Evolutionary conservation across 2,113 vertebrate genomes (phyloP).

Genomic region (Sinocyclocheilus rhinocerous): DNA sequence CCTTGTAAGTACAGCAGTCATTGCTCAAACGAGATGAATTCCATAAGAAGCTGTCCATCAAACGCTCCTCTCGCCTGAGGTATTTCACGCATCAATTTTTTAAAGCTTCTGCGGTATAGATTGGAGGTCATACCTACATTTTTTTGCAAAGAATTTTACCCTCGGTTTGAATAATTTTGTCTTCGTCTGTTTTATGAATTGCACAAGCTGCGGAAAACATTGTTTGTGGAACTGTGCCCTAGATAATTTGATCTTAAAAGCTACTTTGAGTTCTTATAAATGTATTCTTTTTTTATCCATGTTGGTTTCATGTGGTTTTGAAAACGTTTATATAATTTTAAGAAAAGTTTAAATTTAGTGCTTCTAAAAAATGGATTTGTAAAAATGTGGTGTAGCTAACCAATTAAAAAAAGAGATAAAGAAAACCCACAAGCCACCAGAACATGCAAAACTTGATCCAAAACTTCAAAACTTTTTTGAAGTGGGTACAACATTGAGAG

Average conservation of each 20-base stretch:
- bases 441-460: neutral
- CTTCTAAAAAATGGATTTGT: neutral
- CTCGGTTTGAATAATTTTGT: neutral
- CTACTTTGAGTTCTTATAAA: neutral
- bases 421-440: neutral
- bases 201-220: neutral
- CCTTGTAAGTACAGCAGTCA: slow-evolving; percentile 32
- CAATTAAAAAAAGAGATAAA: neutral
- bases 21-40: slow-evolving; percentile 35
- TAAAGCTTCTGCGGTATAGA: neutral
- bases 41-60: slow-evolving; percentile 30
- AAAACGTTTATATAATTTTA: neutral
- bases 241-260: neutral
- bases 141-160: neutral
- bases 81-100: slow-evolving; percentile 19
- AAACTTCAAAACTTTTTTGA: no score
- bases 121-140: neutral
- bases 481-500: no score
- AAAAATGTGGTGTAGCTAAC: neutral
- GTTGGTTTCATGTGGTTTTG: neutral
- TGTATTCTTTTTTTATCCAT: neutral
- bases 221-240: neutral
- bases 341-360: neutral
- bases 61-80: neutral
- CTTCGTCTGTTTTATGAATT: neutral